A percentile compares a stretch with the other conserved stretches of the same genome.
Conservation (phyloP, 2,113 vertebrate species). For the Mustela nigripes region DNA sequence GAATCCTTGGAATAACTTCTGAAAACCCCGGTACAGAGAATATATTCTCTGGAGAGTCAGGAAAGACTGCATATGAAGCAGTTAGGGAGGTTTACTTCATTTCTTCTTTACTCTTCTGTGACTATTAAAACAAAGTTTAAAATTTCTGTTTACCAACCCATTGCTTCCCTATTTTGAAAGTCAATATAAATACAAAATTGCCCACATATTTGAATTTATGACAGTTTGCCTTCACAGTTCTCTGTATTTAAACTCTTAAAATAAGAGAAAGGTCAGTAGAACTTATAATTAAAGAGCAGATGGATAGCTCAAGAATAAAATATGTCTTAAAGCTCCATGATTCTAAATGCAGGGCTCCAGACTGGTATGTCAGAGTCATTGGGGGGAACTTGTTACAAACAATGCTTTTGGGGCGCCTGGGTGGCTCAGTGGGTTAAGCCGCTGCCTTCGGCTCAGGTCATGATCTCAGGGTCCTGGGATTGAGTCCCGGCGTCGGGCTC, state of each 20-base stretch:
- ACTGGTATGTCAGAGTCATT: background rate
- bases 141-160: background rate
- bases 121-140: slow-evolving; percentile 56
- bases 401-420: background rate
- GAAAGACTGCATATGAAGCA: slow-evolving; percentile 5
- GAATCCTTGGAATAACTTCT: slow-evolving; percentile 14
- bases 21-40: background rate
- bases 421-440: too few species aligned
- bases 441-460: too few species aligned
- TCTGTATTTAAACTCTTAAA: slow-evolving; percentile 49
- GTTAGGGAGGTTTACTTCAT: background rate
- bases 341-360: slow-evolving; percentile 32
- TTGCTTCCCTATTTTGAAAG: slow-evolving; percentile 53
- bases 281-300: slow-evolving; percentile 32
- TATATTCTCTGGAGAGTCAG: background rate
- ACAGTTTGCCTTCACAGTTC: background rate
- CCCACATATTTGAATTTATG: slow-evolving; percentile 21
- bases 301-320: background rate
- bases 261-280: slow-evolving; percentile 21
- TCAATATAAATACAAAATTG: background rate
- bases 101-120: slow-evolving; percentile 41
- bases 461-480: too few species aligned
- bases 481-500: too few species aligned
- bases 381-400: background rate
- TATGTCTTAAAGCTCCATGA: background rate